These are phyloP conservation scores for Sminthurinus aureus DNA, from an alignment of 2,888 invertebrate species.

Conservation along the genomic window DNA sequence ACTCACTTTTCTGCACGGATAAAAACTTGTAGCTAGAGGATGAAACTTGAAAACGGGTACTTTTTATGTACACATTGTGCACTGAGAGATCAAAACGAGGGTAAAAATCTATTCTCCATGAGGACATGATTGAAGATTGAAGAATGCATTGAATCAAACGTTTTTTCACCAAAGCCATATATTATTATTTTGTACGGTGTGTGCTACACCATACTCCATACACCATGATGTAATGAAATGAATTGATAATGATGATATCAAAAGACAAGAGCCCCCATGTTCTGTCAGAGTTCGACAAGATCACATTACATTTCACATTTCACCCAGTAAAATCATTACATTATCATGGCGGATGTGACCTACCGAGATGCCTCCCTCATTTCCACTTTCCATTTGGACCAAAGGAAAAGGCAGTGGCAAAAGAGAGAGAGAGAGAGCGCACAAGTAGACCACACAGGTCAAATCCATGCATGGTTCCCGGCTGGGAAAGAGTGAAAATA, in stretches of 20 bases:
- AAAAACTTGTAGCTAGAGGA: not conserved
- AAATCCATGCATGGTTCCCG: not conserved
- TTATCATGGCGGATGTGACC: constrained; percentile 12
- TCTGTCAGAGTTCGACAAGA: not conserved
- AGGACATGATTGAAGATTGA: not conserved
- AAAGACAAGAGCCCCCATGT: not conserved
- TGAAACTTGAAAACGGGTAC: not conserved
- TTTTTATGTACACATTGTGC: too few species aligned
- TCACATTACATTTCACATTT: constrained; percentile 9
- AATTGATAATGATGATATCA: not conserved
- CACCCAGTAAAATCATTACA: not conserved
- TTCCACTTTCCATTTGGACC: too few species aligned
- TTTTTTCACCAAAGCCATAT: not conserved
- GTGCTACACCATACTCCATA: too few species aligned
- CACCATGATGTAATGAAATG: not conserved
- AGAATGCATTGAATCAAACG: not conserved
- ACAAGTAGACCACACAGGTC: constrained; percentile 15
- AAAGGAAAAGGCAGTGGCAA: not conserved
- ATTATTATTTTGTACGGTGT: not conserved
- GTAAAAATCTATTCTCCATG: not conserved
- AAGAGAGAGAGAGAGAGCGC: too few species aligned
- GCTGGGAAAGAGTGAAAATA: not conserved
- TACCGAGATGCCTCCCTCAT: constrained; percentile 3
- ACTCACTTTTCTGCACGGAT: not conserved
- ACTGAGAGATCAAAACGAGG: too few species aligned